Evolutionary conservation across 23 tunicate species (phyloP).

Genomic region (Trididemnum clinides): DNA sequence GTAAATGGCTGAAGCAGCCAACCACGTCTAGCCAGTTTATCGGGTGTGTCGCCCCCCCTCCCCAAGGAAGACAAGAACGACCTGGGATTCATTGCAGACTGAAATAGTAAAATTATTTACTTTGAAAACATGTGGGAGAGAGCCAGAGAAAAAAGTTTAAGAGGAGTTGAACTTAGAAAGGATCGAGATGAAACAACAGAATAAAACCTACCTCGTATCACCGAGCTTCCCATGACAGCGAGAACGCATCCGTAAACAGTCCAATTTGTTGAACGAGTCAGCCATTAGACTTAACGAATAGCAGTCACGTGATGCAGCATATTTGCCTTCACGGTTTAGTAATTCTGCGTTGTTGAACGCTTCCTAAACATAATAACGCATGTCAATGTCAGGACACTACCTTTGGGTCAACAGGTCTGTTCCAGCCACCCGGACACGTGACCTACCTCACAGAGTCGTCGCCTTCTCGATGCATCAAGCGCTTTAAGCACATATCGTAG

Average conservation of each 20-base stretch:
- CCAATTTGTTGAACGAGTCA: conserved; percentile 33
- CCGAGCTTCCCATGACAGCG: conserved; percentile 56
- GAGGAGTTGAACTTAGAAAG: too few relatives aligned
- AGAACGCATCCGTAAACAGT: conserved; percentile 65
- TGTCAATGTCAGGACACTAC: too few relatives aligned
- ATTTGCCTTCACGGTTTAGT: conserved; percentile 37
- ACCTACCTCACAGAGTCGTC: conserved; percentile 73
- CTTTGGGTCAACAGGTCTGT: too few relatives aligned
- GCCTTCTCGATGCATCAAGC: conserved; percentile 46
- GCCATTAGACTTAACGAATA: conserved; percentile 67
- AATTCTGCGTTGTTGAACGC: conserved; percentile 51
- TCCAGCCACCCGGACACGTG: too few relatives aligned
- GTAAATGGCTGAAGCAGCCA: too few relatives aligned
- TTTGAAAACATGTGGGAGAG: too few relatives aligned
- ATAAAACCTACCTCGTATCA: conserved; percentile 39
- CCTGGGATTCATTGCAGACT: too few relatives aligned
- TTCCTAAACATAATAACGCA: conserved; percentile 68
- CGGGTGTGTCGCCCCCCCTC: too few relatives aligned
- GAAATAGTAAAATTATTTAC: too few relatives aligned
- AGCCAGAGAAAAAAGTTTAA: too few relatives aligned
- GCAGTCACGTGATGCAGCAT: conserved; percentile 58
- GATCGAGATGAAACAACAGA: background rate
- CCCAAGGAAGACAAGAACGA: too few relatives aligned
- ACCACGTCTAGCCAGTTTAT: too few relatives aligned
- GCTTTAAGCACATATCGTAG: conserved; percentile 70